phyloP scores from a whole-genome alignment of 2,797 vertebrate genomes.

The Myotis pilosus region DNA sequence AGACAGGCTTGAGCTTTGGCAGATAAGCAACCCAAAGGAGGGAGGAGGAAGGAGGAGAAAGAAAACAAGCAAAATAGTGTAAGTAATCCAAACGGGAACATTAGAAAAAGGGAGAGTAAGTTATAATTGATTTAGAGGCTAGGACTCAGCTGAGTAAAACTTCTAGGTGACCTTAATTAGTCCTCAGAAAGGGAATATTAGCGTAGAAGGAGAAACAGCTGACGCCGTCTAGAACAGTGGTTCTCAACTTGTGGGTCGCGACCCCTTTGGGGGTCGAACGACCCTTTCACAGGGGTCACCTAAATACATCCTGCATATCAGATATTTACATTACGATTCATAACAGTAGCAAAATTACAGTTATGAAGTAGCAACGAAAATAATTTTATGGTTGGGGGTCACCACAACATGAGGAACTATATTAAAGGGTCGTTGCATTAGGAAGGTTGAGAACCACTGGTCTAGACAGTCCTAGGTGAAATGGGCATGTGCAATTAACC shows the following conservation, averaged over 20 bases:
- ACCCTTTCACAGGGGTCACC: too few species aligned
- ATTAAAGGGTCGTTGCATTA: too few species aligned
- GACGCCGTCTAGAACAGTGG: not conserved
- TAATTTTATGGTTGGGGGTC: too few species aligned
- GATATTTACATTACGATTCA: too few species aligned
- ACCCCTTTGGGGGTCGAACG: too few species aligned
- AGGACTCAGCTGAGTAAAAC: not conserved
- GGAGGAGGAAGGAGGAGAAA: not conserved
- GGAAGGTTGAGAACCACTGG: too few species aligned
- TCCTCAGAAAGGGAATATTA: not conserved
- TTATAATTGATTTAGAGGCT: not conserved
- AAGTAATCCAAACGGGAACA: not conserved
- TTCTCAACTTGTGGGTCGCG: too few species aligned
- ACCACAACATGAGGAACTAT: too few species aligned
- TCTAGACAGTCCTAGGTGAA: not conserved
- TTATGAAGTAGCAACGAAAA: too few species aligned
- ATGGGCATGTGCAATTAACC: not conserved
- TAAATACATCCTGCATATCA: too few species aligned
- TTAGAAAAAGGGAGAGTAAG: conserved; percentile 12
- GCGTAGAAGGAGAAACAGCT: not conserved
- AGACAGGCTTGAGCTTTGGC: not conserved
- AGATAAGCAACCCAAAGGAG: not conserved
- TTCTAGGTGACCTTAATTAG: conserved; percentile 25
- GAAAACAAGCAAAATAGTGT: conserved; percentile 19
- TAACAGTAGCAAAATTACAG: too few species aligned